phyloP scores from a whole-genome alignment of 2,797 vertebrate species.

The Agapornis canus region DNA sequence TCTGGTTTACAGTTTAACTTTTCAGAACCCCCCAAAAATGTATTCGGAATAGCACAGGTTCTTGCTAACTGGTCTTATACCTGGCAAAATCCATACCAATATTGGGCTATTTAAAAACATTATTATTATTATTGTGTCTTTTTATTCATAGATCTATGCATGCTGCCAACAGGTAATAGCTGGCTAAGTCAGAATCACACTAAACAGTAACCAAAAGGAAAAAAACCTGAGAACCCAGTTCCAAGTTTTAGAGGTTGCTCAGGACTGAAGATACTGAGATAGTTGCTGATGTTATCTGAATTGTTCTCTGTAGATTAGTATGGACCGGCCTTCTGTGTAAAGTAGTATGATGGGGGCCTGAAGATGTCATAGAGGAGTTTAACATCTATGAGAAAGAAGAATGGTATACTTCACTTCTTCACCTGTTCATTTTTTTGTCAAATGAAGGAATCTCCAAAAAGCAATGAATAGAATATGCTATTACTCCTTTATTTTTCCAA shows the following conservation, averaged over 20 bases:
- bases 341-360: neutral
- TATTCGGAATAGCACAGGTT: neutral
- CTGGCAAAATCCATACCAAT: accelerated
- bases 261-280: neutral
- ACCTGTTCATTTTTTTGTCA: accelerated
- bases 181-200: accelerated
- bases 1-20: neutral
- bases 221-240: neutral
- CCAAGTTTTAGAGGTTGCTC: neutral
- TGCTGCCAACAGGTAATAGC: neutral
- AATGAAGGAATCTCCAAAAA: neutral
- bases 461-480: neutral
- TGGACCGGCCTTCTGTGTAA: neutral
- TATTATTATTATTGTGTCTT: neutral
- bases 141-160: neutral
- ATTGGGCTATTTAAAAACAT: neutral
- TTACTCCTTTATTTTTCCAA: neutral
- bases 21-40: neutral
- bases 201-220: neutral
- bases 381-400: neutral
- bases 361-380: neutral
- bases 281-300: neutral
- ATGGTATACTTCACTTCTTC: neutral
- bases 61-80: neutral
- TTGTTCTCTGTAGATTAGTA: neutral